A percentile compares a stretch with the other conserved stretches of the same genome.
Evolutionary conservation across 2,797 vertebrate species (phyloP).

Genomic region (Ctenochaetus hawaiiensis): DNA sequence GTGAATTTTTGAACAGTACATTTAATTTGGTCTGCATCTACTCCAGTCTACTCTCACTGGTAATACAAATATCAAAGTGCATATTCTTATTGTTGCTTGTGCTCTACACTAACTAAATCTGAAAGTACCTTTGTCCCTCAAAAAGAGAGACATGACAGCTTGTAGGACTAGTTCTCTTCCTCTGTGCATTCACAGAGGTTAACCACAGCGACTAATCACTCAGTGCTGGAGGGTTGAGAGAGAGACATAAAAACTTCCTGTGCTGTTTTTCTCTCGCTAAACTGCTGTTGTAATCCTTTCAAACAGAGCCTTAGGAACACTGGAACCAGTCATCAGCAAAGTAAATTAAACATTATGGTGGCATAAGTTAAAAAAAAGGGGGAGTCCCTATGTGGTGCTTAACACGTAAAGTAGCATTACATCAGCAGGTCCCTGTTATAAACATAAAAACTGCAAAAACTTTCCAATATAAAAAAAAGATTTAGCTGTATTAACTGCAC

Average conservation of each 20-base stretch:
- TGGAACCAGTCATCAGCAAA: constrained; percentile 48
- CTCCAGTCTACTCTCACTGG: not conserved
- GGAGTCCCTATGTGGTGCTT: constrained; percentile 11
- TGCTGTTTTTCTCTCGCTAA: constrained; percentile 33
- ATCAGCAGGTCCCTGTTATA: constrained; percentile 11
- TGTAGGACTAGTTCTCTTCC: constrained; percentile 8
- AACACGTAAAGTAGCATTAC: not conserved
- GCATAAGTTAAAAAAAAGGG: not conserved
- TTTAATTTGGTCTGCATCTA: constrained; percentile 4
- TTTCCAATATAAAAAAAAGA: not conserved
- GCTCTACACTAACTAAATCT: constrained; percentile 9
- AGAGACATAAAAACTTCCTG: constrained; percentile 57
- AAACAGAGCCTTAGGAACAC: constrained; percentile 40
- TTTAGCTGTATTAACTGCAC: not conserved
- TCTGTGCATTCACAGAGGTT: constrained; percentile 24
- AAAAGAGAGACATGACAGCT: constrained; percentile 10
- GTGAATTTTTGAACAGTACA: constrained; percentile 22
- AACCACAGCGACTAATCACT: constrained; percentile 52
- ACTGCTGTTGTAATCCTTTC: constrained; percentile 51
- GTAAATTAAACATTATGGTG: constrained; percentile 36
- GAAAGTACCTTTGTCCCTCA: constrained; percentile 2
- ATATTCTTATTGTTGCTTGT: not conserved
- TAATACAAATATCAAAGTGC: too few relatives aligned
- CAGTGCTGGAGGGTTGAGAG: constrained; percentile 33
- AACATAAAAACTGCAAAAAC: not conserved